Percentiles rank a stretch among this genome's conserved stretches.
phyloP scores from a whole-genome alignment of 2,797 vertebrate species.

The Sebastes ruberrimus region DNA sequence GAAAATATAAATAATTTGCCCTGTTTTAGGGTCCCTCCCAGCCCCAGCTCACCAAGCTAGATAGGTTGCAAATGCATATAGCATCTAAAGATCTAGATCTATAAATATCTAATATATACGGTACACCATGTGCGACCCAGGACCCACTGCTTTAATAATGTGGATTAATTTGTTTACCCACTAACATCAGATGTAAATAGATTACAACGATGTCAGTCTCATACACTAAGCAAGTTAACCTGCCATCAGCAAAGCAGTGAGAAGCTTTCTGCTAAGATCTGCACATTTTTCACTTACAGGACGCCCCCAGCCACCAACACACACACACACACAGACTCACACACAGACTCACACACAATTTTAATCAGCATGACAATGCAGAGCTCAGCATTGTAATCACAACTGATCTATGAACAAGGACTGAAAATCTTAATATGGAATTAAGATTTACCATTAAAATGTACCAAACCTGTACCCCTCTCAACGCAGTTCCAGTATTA shows the following conservation, averaged over 20 bases:
- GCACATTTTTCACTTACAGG: slow-evolving; percentile 66
- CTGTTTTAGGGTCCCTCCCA: not conserved
- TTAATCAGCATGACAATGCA: slow-evolving; percentile 17
- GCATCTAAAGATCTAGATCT: not conserved
- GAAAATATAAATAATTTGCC: not conserved
- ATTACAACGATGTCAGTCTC: slow-evolving; percentile 37
- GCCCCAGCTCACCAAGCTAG: not conserved
- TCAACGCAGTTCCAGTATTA: not conserved
- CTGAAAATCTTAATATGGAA: slow-evolving; percentile 24
- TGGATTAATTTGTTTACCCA: slow-evolving; percentile 37
- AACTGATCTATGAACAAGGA: slow-evolving; percentile 12
- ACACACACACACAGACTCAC: not conserved
- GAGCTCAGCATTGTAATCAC: slow-evolving; percentile 32
- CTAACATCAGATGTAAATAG: slow-evolving; percentile 36
- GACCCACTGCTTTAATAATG: not conserved
- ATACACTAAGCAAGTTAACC: slow-evolving; percentile 37
- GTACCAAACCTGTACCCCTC: not conserved
- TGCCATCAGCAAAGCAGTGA: slow-evolving; percentile 46
- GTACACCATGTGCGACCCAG: not conserved
- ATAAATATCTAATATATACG: not conserved
- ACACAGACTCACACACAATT: not conserved
- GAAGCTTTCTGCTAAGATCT: slow-evolving; percentile 60
- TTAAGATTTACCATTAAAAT: slow-evolving; percentile 16
- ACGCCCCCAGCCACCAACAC: not conserved
- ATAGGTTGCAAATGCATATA: not conserved